These are phyloP conservation scores for Dromius quadrimaculatus DNA, from an alignment of 2,888 invertebrate genomes.

Conservation along the genomic window DNA sequence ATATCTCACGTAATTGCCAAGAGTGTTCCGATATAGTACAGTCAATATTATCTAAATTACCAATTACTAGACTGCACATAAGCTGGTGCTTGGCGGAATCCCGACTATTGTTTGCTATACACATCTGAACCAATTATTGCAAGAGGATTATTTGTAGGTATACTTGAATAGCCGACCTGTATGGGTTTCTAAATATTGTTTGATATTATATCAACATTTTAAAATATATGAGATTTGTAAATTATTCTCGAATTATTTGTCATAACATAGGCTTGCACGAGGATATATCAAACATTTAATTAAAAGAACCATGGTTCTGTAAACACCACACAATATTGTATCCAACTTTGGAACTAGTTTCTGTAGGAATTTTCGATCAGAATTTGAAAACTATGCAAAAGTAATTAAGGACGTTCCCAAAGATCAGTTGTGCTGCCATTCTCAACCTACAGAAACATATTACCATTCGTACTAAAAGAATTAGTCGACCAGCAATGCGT, in stretches of 20 bases:
- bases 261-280: too few relatives aligned
- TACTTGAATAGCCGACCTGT: constrained; percentile 9
- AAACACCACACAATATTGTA: not conserved
- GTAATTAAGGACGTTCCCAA: not conserved
- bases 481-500: too few relatives aligned
- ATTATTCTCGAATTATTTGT: too few relatives aligned
- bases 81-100: too few relatives aligned
- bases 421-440: too few relatives aligned
- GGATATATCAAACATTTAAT: too few relatives aligned
- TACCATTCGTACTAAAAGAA: too few relatives aligned
- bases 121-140: constrained; percentile 21
- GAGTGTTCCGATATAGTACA: constrained; percentile 16
- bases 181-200: too few relatives aligned
- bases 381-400: constrained; percentile 6
- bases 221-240: too few relatives aligned
- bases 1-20: constrained; percentile 42
- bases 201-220: too few relatives aligned
- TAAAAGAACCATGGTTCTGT: constrained; percentile 30
- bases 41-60: constrained; percentile 37
- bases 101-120: not conserved
- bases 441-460: not conserved
- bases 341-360: not conserved
- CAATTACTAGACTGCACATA: constrained; percentile 1
- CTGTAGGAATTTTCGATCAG: constrained; percentile 8
- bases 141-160: too few relatives aligned